Percentiles rank a stretch among this genome's conserved stretches.
Conservation (phyloP, 2,113 vertebrate genomes). For the Phylloscopus trochilus region DNA sequence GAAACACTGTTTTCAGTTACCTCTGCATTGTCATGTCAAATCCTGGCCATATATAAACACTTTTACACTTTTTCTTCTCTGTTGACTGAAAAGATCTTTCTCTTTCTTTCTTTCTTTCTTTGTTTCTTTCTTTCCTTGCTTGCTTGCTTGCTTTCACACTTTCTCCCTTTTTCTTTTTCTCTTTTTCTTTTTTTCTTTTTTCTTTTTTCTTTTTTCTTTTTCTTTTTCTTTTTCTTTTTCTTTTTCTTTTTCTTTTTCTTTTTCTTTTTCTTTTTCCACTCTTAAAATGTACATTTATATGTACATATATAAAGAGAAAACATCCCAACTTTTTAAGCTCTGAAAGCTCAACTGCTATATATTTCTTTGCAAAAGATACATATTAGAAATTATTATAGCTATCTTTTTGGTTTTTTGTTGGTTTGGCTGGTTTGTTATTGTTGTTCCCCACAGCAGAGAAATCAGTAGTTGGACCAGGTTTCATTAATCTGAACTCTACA, state of each 20-base stretch:
- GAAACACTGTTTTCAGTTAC: slow-evolving; percentile 7
- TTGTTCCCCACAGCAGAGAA: neutral
- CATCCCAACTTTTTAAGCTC: neutral
- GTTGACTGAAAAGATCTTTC: neutral
- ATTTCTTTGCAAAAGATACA: neutral
- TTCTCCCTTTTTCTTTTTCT: no score
- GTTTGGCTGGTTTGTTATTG: no score
- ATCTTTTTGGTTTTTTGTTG: neutral
- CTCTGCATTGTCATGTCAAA: neutral
- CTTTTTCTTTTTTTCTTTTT: no score
- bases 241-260: no score
- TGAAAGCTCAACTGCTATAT: neutral
- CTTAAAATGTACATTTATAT: neutral
- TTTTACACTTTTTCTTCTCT: neutral
- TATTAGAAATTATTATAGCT: neutral
- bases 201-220: no score
- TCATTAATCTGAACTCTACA: neutral
- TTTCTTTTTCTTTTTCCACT: neutral
- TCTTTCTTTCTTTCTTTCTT: no score
- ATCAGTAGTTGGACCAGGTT: neutral
- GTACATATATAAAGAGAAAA: neutral
- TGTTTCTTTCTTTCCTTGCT: no score
- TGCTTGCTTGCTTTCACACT: no score
- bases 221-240: no score
- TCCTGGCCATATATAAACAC: neutral